A percentile compares a stretch with the other conserved stretches of the same genome.
Conservation (phyloP, 2,888 invertebrate species). For the Agrochola macilenta region DNA sequence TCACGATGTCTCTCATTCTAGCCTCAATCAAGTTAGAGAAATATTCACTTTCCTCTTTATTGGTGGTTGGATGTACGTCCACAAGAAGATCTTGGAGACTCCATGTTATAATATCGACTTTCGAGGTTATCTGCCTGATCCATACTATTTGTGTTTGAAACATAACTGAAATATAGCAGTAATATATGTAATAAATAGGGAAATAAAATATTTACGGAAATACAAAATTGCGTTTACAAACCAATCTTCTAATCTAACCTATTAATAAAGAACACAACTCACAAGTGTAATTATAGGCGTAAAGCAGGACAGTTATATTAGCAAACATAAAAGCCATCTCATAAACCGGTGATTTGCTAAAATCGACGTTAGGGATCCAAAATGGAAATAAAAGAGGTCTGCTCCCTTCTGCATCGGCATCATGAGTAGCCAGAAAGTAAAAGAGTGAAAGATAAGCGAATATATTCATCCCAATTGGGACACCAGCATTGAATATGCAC, state of each 20-base stretch:
- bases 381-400: conserved; percentile 78
- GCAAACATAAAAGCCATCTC: conserved; percentile 75
- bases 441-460: conserved; percentile 65
- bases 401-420: conserved; percentile 62
- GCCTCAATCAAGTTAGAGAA: conserved; percentile 68
- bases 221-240: too few species aligned
- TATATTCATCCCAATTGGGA: conserved; percentile 65
- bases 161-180: conserved; percentile 72
- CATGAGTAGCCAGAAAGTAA: conserved; percentile 67
- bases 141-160: conserved; percentile 80
- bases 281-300: conserved; percentile 76
- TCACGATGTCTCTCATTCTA: conserved; percentile 76
- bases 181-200: background rate
- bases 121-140: conserved; percentile 79
- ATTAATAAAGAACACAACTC: conserved; percentile 63
- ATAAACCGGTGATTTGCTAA: conserved; percentile 74
- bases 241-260: background rate
- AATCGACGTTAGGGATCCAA: conserved; percentile 74
- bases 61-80: conserved; percentile 71
- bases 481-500: conserved; percentile 62
- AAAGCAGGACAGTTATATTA: conserved; percentile 66
- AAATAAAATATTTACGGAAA: background rate
- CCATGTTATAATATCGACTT: conserved; percentile 80
- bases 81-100: conserved; percentile 77
- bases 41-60: conserved; percentile 63